These are phyloP conservation scores for Novumbra hubbsi DNA, from an alignment of 2,797 vertebrate species.

Conservation along the genomic window DNA sequence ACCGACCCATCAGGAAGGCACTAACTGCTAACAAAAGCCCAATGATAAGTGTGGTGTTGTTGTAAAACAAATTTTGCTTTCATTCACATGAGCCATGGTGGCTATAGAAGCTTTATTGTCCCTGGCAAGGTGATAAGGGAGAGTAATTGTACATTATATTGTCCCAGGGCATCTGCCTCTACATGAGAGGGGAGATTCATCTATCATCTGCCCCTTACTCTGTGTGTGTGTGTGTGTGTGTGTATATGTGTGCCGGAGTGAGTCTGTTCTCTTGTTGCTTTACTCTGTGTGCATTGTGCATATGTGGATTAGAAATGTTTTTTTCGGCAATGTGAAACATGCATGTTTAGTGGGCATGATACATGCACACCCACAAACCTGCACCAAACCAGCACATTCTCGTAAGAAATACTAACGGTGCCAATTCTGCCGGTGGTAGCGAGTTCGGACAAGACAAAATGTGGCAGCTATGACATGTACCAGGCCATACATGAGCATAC, in stretches of 20 bases:
- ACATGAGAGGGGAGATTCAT: constrained; percentile 6
- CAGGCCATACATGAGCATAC: too few relatives aligned
- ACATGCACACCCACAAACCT: too few relatives aligned
- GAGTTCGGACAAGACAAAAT: too few relatives aligned
- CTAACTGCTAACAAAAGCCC: constrained; percentile 39
- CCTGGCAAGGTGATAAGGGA: constrained; percentile 92
- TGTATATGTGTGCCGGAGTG: constrained; percentile 34
- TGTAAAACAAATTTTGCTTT: constrained; percentile 87
- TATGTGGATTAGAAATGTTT: constrained; percentile 15
- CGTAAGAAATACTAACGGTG: too few relatives aligned
- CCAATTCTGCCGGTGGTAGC: too few relatives aligned
- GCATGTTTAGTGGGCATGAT: too few relatives aligned
- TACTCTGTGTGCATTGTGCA: constrained; percentile 28
- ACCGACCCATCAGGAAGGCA: background rate
- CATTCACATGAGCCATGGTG: constrained; percentile 88
- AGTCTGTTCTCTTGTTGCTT: constrained; percentile 36
- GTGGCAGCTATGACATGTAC: too few relatives aligned
- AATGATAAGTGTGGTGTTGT: constrained; percentile 82
- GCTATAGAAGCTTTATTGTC: constrained; percentile 88
- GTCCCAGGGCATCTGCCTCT: constrained; percentile 86
- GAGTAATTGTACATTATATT: constrained; percentile 94
- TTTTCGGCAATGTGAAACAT: constrained; percentile 10
- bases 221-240: background rate
- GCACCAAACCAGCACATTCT: too few relatives aligned
- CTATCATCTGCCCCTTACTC: constrained; percentile 1